These are phyloP conservation scores for Umimayanthus chanpuru DNA, from an alignment of 92 coral and sea anemone genomes.

Conservation along the genomic window DNA sequence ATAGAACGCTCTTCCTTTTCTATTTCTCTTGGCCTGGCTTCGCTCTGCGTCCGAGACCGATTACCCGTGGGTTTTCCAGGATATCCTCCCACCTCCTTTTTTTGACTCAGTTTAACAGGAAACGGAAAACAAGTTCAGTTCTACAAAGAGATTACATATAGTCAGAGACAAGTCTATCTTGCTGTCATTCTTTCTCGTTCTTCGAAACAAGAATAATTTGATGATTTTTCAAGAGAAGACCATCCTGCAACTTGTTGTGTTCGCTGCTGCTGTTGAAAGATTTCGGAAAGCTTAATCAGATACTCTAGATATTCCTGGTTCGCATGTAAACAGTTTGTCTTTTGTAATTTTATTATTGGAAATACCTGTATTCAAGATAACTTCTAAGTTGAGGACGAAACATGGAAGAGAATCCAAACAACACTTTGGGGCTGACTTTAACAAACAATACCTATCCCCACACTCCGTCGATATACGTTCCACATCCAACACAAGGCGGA, in stretches of 20 bases:
- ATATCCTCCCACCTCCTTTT: no score
- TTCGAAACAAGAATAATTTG: not conserved
- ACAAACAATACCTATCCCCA: not conserved
- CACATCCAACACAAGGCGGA: not conserved
- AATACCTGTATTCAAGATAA: not conserved
- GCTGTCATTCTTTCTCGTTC: no score
- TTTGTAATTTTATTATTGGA: not conserved
- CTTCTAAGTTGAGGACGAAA: not conserved
- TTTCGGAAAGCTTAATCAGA: not conserved
- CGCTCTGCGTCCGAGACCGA: no score
- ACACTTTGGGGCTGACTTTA: not conserved
- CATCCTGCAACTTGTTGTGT: no score
- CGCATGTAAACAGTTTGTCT: not conserved
- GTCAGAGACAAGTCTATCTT: no score
- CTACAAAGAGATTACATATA: no score
- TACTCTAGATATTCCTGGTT: not conserved
- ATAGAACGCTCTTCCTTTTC: no score
- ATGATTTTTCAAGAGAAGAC: not conserved
- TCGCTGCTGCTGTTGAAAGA: not conserved
- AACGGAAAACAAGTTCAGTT: no score
- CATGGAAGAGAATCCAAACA: not conserved
- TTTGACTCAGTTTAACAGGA: no score
- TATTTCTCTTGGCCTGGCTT: no score
- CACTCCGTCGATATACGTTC: not conserved
- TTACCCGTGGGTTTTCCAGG: no score